phyloP scores from a whole-genome alignment of 2,888 invertebrate genomes.

The Rhagonycha lutea region DNA sequence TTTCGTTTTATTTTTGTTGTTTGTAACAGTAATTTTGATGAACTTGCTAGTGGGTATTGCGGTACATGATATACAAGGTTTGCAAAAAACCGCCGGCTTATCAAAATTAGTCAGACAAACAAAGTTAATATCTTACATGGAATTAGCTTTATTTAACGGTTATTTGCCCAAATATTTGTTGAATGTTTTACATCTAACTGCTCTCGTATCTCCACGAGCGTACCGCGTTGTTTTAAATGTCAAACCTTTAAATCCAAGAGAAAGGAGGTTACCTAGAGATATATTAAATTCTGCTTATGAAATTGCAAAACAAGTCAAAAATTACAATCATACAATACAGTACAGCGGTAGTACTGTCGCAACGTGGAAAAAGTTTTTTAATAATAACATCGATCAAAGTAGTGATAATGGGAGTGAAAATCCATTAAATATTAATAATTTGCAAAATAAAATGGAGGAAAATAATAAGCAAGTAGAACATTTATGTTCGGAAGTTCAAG shows the following conservation, averaged over 20 bases:
- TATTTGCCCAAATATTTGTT: constrained; percentile 75
- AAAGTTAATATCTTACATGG: constrained; percentile 85
- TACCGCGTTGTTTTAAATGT: constrained; percentile 82
- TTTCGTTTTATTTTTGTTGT: constrained; percentile 78
- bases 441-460: constrained; percentile 70
- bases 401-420: constrained; percentile 47
- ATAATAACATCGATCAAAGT: constrained; percentile 59
- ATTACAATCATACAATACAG: constrained; percentile 70
- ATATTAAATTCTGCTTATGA: constrained; percentile 81
- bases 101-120: constrained; percentile 84
- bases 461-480: constrained; percentile 69
- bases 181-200: constrained; percentile 76
- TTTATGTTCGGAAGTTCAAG: constrained; percentile 70
- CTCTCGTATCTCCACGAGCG: constrained; percentile 79
- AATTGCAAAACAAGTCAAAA: constrained; percentile 76
- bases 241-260: constrained; percentile 81
- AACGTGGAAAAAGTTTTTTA: constrained; percentile 67
- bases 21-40: constrained; percentile 86
- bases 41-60: constrained; percentile 85
- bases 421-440: constrained; percentile 59
- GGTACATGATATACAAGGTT: constrained; percentile 84
- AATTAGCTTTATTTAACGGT: constrained; percentile 78
- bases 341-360: constrained; percentile 67
- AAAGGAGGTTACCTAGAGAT: constrained; percentile 77
- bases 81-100: constrained; percentile 82